phyloP scores from a whole-genome alignment of 1,140 invertebrate species.

The Cardiocondyla obscurior region DNA sequence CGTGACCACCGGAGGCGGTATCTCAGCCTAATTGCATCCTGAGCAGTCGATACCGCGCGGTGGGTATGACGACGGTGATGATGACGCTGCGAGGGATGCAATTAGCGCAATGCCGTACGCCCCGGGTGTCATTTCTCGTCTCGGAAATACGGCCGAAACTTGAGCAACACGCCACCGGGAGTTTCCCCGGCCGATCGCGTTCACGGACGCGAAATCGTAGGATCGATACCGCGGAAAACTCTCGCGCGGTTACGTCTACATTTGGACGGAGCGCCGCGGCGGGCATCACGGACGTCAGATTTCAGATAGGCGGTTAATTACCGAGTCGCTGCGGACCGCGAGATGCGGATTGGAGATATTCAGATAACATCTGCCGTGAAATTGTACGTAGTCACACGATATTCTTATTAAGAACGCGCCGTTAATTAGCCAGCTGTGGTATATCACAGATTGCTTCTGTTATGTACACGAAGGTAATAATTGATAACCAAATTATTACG shows the following conservation, averaged over 20 bases:
- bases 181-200: not conserved
- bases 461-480: not conserved
- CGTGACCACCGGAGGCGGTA: slow-evolving; percentile 58
- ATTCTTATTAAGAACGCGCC: not conserved
- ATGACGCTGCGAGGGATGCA: slow-evolving; percentile 59
- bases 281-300: not conserved
- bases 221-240: slow-evolving; percentile 26
- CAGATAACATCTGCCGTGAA: not conserved
- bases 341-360: not conserved
- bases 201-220: not conserved
- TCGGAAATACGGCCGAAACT: slow-evolving; percentile 4
- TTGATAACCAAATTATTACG: no score
- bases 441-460: no score
- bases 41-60: slow-evolving; percentile 10
- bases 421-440: not conserved
- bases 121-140: slow-evolving; percentile 19
- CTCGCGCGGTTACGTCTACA: not conserved
- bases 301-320: not conserved
- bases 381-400: not conserved
- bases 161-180: not conserved
- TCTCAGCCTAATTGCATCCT: slow-evolving; percentile 64
- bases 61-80: slow-evolving; percentile 30
- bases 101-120: slow-evolving; percentile 34
- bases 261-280: not conserved
- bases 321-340: not conserved